Percentiles rank a stretch among this genome's conserved stretches.
Conservation (phyloP, 2,888 invertebrate genomes). For the Tryphoninae sp. region DNA sequence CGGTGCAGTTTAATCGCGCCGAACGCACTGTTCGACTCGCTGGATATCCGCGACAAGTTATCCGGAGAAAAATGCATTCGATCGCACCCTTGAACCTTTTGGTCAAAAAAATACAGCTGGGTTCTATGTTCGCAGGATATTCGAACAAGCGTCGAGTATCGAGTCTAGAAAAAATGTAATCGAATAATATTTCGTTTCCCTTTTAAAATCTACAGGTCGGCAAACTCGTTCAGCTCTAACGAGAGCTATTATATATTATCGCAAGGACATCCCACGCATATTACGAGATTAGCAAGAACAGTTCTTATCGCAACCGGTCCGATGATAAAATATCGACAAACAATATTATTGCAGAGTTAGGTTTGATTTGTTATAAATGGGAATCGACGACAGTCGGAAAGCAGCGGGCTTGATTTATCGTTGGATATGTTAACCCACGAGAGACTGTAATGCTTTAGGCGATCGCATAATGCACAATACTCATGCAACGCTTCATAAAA, state of each 20-base stretch:
- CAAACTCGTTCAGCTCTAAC: background rate
- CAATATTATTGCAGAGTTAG: background rate
- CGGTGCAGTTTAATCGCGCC: background rate
- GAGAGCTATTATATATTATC: background rate
- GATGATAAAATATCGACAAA: background rate
- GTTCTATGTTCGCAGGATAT: background rate
- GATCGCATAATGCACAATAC: background rate
- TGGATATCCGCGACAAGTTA: background rate
- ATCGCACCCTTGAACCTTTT: conserved; percentile 1
- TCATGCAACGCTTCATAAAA: background rate
- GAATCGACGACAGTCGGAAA: conserved; percentile 8
- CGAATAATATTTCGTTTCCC: background rate
- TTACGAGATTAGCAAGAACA: conserved; percentile 20
- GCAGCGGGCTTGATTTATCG: no score
- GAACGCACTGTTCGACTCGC: background rate
- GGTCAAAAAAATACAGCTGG: background rate
- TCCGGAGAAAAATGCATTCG: background rate
- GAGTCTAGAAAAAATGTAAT: background rate
- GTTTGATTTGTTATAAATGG: conserved; percentile 2
- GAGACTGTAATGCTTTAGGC: background rate
- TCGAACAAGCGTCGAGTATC: background rate
- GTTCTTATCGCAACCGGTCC: conserved; percentile 26
- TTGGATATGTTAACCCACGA: no score
- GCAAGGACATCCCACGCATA: background rate
- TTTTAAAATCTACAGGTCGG: background rate